These are phyloP conservation scores for Triplophysa rosa DNA, from an alignment of 2,113 vertebrate species.

Conservation along the genomic window DNA sequence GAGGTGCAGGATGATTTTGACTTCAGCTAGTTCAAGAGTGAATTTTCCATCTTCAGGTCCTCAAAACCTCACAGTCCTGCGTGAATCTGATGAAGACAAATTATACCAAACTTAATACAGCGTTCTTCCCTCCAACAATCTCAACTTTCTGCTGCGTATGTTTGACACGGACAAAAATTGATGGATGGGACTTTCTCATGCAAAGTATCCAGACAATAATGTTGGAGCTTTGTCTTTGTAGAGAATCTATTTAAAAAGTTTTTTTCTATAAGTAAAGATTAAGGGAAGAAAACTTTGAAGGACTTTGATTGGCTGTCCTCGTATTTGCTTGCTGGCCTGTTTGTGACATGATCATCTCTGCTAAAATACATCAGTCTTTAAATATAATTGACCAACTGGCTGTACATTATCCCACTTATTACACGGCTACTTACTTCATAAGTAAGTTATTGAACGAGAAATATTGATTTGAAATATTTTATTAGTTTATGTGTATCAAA, in stretches of 20 bases:
- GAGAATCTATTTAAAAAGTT: slow-evolving; percentile 22
- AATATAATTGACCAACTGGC: no score
- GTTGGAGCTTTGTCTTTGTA: slow-evolving; percentile 29
- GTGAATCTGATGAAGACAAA: slow-evolving; percentile 55
- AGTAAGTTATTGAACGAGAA: no score
- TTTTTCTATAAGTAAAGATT: not conserved
- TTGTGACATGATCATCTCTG: no score
- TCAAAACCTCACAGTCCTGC: not conserved
- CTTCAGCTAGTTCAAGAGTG: not conserved
- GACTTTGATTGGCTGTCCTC: no score
- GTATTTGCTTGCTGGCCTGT: no score
- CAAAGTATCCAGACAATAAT: slow-evolving; percentile 52
- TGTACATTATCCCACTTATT: no score
- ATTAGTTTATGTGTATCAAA: no score
- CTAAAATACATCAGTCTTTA: no score
- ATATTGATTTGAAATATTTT: no score
- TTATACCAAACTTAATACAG: slow-evolving; percentile 31
- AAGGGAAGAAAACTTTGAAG: not conserved
- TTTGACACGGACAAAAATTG: slow-evolving; percentile 45
- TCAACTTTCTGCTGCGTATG: slow-evolving; percentile 34
- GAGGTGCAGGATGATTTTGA: slow-evolving; percentile 35
- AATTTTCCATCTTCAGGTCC: not conserved
- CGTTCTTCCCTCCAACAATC: slow-evolving; percentile 17
- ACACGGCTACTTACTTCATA: no score
- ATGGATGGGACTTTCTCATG: slow-evolving; percentile 52